Evolutionary conservation across 2,888 invertebrate species (phyloP).

Genomic region (Sinodicranocentrus sp.): DNA sequence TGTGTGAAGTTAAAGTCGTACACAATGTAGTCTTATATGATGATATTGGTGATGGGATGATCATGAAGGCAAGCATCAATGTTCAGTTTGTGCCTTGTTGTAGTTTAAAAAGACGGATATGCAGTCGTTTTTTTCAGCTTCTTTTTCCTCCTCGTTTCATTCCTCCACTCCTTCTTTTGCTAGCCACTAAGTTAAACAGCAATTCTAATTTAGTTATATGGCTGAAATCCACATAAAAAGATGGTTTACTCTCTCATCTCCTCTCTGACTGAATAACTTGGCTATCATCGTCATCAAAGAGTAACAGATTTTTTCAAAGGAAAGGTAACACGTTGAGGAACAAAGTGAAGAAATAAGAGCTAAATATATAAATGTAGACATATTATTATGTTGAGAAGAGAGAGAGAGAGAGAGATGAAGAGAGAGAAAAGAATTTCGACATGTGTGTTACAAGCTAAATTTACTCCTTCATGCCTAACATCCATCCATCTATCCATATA

Average conservation of each 20-base stretch:
- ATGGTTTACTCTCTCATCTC: conserved; percentile 16
- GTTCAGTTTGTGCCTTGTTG: not conserved
- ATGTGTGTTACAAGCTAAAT: conserved; percentile 70
- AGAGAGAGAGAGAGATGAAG: conserved; percentile 25
- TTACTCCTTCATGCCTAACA: conserved; percentile 62
- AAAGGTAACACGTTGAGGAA: not conserved
- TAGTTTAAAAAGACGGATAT: not conserved
- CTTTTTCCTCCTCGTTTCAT: conserved; percentile 6
- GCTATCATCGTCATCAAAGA: conserved; percentile 30
- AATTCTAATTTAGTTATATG: conserved; percentile 52
- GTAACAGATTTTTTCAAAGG: conserved; percentile 30
- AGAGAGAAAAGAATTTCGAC: conserved; percentile 59
- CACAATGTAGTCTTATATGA: no score
- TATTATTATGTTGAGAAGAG: conserved; percentile 23
- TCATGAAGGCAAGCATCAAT: not conserved
- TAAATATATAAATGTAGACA: conserved; percentile 40
- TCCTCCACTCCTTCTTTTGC: not conserved
- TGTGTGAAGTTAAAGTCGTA: not conserved
- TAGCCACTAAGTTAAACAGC: conserved; percentile 32
- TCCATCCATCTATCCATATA: conserved; percentile 54
- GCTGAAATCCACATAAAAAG: conserved; percentile 37
- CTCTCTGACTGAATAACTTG: conserved; percentile 29
- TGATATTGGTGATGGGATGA: not conserved
- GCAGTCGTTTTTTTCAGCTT: not conserved
- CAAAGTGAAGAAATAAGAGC: conserved; percentile 26